Conservation (phyloP, 2,888 invertebrate genomes). For the Troides oblongomaculatus region DNA sequence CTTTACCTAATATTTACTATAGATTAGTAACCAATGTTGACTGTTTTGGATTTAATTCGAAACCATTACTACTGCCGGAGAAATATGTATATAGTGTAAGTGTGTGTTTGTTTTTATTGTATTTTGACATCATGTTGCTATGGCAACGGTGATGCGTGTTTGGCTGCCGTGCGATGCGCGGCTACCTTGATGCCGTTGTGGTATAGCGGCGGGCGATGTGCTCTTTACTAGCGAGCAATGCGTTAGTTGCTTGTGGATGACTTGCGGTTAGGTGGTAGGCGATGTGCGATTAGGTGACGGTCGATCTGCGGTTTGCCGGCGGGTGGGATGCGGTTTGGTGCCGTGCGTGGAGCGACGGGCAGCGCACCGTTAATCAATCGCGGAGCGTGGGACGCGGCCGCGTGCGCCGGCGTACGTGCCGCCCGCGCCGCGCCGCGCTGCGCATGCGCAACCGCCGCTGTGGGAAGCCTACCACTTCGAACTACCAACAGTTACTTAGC, state of each 20-base stretch:
- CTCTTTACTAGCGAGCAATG: too few relatives aligned
- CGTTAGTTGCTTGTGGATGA: background rate
- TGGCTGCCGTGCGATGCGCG: too few relatives aligned
- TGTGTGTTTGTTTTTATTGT: too few relatives aligned
- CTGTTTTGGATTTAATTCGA: too few relatives aligned
- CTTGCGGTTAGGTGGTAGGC: background rate
- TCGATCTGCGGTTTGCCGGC: constrained; percentile 43
- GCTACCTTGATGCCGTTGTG: too few relatives aligned
- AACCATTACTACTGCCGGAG: too few relatives aligned
- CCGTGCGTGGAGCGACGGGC: constrained; percentile 9
- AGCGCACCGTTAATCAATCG: constrained; percentile 62
- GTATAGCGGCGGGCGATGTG: too few relatives aligned
- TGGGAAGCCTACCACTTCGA: constrained; percentile 25
- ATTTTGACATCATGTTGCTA: too few relatives aligned
- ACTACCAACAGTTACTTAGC: constrained; percentile 19
- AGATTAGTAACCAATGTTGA: too few relatives aligned
- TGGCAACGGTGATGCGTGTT: too few relatives aligned
- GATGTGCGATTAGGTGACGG: constrained; percentile 9
- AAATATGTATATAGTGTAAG: too few relatives aligned
- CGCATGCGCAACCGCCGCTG: constrained; percentile 24
- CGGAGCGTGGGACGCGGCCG: constrained; percentile 57
- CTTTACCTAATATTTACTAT: too few relatives aligned
- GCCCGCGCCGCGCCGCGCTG: constrained; percentile 23
- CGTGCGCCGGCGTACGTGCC: constrained; percentile 42
- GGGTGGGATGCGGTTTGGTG: constrained; percentile 23